Base-by-base conservation (phyloP, 2,113 vertebrate genomes). In the Fulmarus glacialis region DNA sequence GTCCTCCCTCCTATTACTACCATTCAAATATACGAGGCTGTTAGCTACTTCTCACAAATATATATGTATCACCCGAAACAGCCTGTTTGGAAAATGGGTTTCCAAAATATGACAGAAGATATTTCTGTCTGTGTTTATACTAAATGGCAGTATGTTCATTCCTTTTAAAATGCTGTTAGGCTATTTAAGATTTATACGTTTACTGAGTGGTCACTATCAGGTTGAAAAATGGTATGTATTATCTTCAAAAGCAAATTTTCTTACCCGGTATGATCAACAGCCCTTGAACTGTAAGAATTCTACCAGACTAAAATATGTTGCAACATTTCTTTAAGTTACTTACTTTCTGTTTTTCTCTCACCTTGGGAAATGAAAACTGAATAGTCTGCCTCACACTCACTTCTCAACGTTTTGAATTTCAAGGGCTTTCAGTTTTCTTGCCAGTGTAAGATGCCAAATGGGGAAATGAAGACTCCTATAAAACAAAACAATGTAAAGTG, bases 161-260 rank as follows among this genome's bases (percentile, higher is more conserved):
- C 82, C 92, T 90, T 93, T 81, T 91, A 93, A 97, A 97, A 92
- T 43, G 96, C 96, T 95, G 66, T 80, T 73, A 78, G 82, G 71
- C 67, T 92, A 45, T 95, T 96, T 96, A 83, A 94, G 97, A 97
- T 97, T 97, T 97, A 96, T 97, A 81, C 9, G 15, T 94, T 94
- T 75, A 55, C 92, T 43, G 94, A 94, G 90, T 94, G 96, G 96
- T 97, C 95, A 94, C 95, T 96, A 95, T 97, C 94, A 97, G 89
- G 88, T 91, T 97, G 96, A 97, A 97, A 97, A 96, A 97, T 97
- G 85, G n/a, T 82, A 64, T 74, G 94, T 94, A 92, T 97, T 95
- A 97, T 97, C 95, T 97, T 83, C 96, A 95, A 97, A 97, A 97
- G 95, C 93, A 97, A 96, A 97, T 97, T 95, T 95, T 89, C 96